Conservation (phyloP, 1,140 invertebrate genomes). For the Philaenus spumarius region DNA sequence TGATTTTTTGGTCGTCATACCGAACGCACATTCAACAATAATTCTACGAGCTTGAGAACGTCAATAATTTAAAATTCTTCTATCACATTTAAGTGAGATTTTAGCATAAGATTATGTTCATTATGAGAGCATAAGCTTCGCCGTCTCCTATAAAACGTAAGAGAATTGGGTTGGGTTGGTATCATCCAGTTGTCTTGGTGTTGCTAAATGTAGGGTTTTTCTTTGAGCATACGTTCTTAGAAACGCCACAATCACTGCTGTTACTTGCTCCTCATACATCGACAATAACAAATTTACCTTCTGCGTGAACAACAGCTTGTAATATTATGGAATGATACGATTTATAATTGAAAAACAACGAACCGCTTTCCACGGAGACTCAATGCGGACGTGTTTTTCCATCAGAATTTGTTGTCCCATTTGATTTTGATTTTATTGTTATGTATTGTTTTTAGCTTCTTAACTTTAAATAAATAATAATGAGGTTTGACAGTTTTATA, state of each 20-base stretch:
- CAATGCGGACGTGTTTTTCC: conserved; percentile 40
- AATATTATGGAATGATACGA: conserved; percentile 36
- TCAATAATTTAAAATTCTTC: conserved; percentile 39
- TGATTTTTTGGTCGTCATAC: conserved; percentile 42
- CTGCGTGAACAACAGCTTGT: conserved; percentile 33
- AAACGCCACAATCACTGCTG: conserved; percentile 37
- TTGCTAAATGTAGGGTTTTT: conserved; percentile 9
- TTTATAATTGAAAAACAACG: conserved; percentile 40
- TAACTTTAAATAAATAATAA: no score
- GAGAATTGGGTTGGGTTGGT: conserved; percentile 1
- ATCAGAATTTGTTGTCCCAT: no score
- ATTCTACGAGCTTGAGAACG: conserved; percentile 37
- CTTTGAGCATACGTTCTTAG: conserved; percentile 20
- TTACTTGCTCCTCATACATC: conserved; percentile 36
- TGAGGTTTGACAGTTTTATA: no score
- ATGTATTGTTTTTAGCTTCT: no score
- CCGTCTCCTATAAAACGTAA: conserved; percentile 40
- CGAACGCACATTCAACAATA: conserved; percentile 48
- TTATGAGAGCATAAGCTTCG: conserved; percentile 42
- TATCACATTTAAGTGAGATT: conserved; percentile 30
- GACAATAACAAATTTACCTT: conserved; percentile 37
- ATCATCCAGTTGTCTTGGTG: not conserved
- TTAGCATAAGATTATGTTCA: conserved; percentile 40
- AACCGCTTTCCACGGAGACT: conserved; percentile 31
- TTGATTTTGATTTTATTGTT: no score